Conservation (phyloP, 2,797 vertebrate species). For the Sebastes nivosus region DNA sequence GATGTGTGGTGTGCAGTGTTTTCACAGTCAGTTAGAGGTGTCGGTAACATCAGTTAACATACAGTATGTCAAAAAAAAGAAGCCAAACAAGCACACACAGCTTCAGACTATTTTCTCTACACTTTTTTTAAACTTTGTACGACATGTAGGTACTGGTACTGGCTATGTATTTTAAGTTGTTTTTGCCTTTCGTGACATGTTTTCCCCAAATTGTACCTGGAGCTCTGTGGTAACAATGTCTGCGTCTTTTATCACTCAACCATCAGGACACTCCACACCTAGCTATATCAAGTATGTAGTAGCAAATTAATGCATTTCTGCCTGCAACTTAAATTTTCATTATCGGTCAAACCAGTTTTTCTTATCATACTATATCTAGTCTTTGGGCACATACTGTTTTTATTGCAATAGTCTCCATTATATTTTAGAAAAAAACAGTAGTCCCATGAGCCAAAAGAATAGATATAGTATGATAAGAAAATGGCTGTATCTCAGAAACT, state of each 20-base stretch:
- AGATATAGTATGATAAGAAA: too few relatives aligned
- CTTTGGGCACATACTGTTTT: too few relatives aligned
- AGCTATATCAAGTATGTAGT: background rate
- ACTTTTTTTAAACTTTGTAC: background rate
- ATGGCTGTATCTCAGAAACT: too few relatives aligned
- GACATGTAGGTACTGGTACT: accelerated
- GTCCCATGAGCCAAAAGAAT: too few relatives aligned
- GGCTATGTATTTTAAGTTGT: background rate
- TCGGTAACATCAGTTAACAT: conserved; percentile 32
- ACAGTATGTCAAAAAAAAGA: conserved; percentile 14
- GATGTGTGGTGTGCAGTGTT: background rate
- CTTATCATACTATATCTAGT: too few relatives aligned
- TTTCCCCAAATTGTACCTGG: background rate
- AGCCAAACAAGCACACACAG: background rate
- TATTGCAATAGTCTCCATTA: too few relatives aligned
- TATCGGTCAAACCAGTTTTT: too few relatives aligned
- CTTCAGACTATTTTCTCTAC: background rate
- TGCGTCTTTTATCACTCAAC: background rate
- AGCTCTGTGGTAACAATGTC: background rate
- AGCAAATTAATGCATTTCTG: background rate
- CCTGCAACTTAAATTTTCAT: too few relatives aligned
- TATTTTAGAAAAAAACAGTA: too few relatives aligned
- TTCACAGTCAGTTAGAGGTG: conserved; percentile 18
- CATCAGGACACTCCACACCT: background rate
- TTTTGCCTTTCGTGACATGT: background rate